A percentile compares a stretch with the other conserved stretches of the same genome.
Conservation (phyloP, 2,113 vertebrate species). For the Microtus montanus region DNA sequence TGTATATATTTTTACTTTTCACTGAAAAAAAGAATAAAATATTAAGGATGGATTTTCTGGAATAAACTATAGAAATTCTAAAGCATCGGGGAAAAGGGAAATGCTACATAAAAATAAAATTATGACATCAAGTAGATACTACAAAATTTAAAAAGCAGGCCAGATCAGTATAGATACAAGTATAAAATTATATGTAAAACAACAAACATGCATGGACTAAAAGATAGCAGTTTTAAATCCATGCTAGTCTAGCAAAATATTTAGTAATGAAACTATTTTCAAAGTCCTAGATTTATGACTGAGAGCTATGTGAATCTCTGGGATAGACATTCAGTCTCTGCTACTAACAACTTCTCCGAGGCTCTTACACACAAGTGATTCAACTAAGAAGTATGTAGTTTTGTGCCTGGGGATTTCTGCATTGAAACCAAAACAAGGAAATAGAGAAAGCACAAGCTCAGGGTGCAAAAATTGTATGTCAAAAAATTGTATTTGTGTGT, state of each 20-base stretch:
- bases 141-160: background rate
- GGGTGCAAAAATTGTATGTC: background rate
- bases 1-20: background rate
- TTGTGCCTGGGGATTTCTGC: background rate
- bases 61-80: background rate
- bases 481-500: background rate
- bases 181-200: background rate
- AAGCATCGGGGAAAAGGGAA: background rate
- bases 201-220: background rate
- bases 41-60: background rate
- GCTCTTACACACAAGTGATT: background rate
- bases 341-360: background rate
- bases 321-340: background rate
- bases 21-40: background rate
- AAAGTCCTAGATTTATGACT: background rate
- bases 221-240: background rate
- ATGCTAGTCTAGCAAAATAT: background rate
- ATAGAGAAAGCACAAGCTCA: background rate
- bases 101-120: background rate
- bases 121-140: background rate
- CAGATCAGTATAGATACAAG: background rate
- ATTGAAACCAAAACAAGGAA: background rate
- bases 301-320: background rate
- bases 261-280: background rate
- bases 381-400: background rate